phyloP scores from a whole-genome alignment of 2,113 vertebrate species.

The Clarias magur region DNA sequence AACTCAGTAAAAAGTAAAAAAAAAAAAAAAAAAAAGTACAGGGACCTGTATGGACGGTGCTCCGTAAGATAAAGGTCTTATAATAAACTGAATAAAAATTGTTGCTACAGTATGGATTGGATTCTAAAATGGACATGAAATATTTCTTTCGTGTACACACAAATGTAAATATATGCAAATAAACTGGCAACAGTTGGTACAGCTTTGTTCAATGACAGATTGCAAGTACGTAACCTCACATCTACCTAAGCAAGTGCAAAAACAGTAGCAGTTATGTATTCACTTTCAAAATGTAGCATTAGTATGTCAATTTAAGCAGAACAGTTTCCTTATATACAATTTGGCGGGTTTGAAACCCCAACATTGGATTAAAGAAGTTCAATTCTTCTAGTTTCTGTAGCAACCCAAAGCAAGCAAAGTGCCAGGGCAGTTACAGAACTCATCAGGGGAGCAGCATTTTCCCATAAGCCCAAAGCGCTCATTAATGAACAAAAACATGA shows the following conservation, averaged over 20 bases:
- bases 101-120: neutral
- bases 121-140: neutral
- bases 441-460: neutral
- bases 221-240: neutral
- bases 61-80: neutral
- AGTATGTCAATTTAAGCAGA: neutral
- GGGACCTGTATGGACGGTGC: neutral
- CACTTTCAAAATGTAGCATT: neutral
- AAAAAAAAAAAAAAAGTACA: neutral
- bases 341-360: neutral
- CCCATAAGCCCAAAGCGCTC: slow-evolving; percentile 17
- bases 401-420: slow-evolving; percentile 1
- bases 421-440: neutral
- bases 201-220: slow-evolving; percentile 2
- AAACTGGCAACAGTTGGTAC: slow-evolving; percentile 13
- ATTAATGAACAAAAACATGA: neutral
- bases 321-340: neutral
- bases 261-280: neutral
- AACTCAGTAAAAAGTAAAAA: neutral
- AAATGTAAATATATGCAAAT: neutral
- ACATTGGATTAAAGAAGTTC: neutral
- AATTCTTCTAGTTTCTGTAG: slow-evolving; percentile 31
- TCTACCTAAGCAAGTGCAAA: neutral
- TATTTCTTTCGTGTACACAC: neutral
- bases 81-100: neutral